Conservation (phyloP, 2,888 invertebrate species). For the Coelinius sp. region DNA sequence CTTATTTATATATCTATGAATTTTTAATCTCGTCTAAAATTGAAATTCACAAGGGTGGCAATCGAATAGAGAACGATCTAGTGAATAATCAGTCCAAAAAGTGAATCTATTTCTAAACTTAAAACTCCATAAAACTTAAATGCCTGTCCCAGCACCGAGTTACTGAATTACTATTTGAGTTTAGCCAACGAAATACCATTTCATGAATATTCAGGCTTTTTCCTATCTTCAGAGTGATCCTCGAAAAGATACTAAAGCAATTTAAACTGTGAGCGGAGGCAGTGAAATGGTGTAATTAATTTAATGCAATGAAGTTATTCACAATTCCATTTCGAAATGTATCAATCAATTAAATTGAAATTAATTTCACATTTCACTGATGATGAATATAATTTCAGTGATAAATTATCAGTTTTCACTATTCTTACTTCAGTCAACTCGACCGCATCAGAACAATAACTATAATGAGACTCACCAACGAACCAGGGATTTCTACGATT, state of each 20-base stretch:
- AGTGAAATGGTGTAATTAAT: neutral
- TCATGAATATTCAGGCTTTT: neutral
- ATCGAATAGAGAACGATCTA: neutral
- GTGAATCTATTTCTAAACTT: neutral
- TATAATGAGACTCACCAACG: conserved; percentile 78
- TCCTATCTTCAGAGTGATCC: conserved; percentile 1
- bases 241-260: conserved; percentile 1
- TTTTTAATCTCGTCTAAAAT: neutral
- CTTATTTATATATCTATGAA: too few species aligned
- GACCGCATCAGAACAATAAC: neutral
- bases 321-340: neutral
- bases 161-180: conserved; percentile 4
- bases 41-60: neutral
- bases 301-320: neutral
- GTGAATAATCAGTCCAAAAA: neutral
- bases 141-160: neutral
- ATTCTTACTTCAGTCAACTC: neutral
- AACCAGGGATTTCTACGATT: conserved; percentile 97
- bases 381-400: neutral
- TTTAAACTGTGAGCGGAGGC: neutral
- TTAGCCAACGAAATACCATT: conserved; percentile 16
- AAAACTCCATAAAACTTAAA: neutral
- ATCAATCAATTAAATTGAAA: neutral
- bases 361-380: neutral
- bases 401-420: neutral